These are phyloP conservation scores for Hystrix brachyura DNA, from an alignment of 2,113 vertebrate species.

Conservation along the genomic window DNA sequence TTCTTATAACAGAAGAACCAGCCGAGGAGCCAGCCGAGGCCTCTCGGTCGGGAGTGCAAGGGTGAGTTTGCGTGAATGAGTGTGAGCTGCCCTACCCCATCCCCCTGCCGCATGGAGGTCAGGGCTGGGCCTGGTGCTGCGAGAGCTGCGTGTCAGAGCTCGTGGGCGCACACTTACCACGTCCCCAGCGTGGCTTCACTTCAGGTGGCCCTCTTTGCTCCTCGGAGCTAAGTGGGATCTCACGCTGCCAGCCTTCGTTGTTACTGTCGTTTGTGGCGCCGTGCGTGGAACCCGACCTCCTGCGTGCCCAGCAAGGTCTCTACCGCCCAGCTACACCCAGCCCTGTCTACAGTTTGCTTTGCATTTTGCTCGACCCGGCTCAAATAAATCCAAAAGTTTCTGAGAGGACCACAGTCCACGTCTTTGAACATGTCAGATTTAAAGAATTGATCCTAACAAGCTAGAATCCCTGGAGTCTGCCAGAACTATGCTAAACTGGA, in stretches of 20 bases:
- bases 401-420: rapidly evolving
- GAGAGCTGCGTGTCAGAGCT: not conserved
- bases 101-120: not conserved
- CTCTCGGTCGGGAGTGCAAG: not conserved
- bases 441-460: not conserved
- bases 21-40: not conserved
- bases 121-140: not conserved
- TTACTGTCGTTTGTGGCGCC: no score
- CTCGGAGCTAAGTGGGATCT: no score
- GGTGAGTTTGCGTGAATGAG: no score
- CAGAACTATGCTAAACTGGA: not conserved
- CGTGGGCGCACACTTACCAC: not conserved
- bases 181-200: no score
- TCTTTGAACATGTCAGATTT: no score
- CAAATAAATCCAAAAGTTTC: not conserved
- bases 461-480: not conserved
- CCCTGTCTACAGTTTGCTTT: not conserved
- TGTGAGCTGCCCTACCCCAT: no score
- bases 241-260: not conserved
- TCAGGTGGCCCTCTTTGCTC: not conserved
- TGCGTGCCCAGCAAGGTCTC: not conserved
- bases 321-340: not conserved
- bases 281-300: not conserved
- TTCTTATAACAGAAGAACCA: no score
- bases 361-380: not conserved